Evolutionary conservation across 2,888 invertebrate species (phyloP).

Genomic region (Conus canariensis): DNA sequence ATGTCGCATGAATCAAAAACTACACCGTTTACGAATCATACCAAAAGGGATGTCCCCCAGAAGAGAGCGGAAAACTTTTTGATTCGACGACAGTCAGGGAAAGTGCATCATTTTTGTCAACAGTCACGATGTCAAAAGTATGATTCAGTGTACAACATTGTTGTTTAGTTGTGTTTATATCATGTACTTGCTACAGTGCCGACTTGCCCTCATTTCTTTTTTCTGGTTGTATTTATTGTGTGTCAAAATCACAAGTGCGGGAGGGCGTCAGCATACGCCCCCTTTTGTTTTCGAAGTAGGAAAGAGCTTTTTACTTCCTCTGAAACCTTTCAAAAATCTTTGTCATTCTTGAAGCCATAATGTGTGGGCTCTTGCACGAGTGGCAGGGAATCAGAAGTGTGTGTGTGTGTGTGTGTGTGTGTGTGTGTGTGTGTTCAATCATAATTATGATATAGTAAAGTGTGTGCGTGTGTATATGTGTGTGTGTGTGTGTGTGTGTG

Average conservation of each 20-base stretch:
- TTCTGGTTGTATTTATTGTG: background rate
- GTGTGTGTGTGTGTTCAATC: background rate
- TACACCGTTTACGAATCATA: background rate
- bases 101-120: background rate
- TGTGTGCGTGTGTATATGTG: background rate
- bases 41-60: background rate
- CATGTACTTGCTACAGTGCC: background rate
- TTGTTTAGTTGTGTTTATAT: background rate
- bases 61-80: background rate
- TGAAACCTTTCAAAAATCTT: too few species aligned
- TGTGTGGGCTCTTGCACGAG: background rate
- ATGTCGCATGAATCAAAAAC: too few species aligned
- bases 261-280: background rate
- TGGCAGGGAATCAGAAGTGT: background rate
- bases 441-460: background rate
- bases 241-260: background rate
- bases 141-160: background rate
- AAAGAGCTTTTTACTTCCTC: background rate
- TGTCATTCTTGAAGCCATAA: too few species aligned
- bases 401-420: background rate
- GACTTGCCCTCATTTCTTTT: background rate
- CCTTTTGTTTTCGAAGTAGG: background rate
- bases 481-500: background rate
- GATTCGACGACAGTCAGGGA: background rate
- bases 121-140: slow-evolving; percentile 1